Base-by-base conservation (phyloP, 1,140 invertebrate species). In the Caenorhabditis inopinata region DNA sequence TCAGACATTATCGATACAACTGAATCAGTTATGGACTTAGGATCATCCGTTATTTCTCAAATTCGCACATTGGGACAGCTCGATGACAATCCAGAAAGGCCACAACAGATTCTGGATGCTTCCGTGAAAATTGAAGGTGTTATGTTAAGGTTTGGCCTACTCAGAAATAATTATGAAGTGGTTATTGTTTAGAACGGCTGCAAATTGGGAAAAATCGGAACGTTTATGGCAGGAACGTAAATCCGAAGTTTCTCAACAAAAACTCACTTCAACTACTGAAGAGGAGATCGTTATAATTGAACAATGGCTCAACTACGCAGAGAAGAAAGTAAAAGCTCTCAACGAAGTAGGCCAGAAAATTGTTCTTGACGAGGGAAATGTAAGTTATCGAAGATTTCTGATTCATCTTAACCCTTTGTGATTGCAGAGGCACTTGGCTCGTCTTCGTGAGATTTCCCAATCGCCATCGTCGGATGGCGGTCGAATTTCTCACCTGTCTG, bases 201-300 rank as follows among this genome's bases (percentile, higher is more conserved):
- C 93, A 16, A 92, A 93, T 80, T 92, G 93, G 77, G 90, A 91
- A 84, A 91, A 91, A 73, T 88, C 89, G 58, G 92, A 94, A 80
- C 90, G 93, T 2, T 86, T 88, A 16, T 88, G 86, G 76, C 85
- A 87, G 51, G 88, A 88, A 84, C 88, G 87, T 45, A 85, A 89
- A 76, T 82, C 84, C 23, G 83, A 88, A 58, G 29, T n/a, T 25
- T 32, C 38, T 7, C 42, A 25, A 48, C 32, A 76, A 14, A 53
- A 7, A 3, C 5, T 14, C 21, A 42, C 49, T 6, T 25, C 38
- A 7, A 45, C 76, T 2, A 53, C 51, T 45, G 76, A 53, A 53
- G 46, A 79, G 49, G 58, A 74, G 9, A 11, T 79, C 11, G 53
- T 79, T 35, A 46, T 79, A 25, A 81, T 81, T 51, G 74, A 68